Evolutionary conservation across 2,888 invertebrate genomes (phyloP).

Genomic region (Invenusta paracnida): DNA sequence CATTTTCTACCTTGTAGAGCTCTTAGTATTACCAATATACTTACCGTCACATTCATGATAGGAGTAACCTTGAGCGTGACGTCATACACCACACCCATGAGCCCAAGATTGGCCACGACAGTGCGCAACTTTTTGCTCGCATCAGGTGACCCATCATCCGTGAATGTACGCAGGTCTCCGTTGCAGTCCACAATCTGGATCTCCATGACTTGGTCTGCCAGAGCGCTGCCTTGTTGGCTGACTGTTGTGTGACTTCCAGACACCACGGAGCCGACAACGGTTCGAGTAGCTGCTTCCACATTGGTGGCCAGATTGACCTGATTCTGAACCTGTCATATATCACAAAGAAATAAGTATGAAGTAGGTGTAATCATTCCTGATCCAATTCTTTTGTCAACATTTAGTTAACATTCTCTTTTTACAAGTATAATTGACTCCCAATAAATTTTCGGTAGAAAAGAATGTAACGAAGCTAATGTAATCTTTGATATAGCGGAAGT

Average conservation of each 20-base stretch:
- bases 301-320: slow-evolving; percentile 28
- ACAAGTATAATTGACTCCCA: no score
- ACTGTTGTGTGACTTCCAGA: slow-evolving; percentile 24
- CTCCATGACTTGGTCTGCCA: slow-evolving; percentile 34
- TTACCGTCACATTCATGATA: not conserved
- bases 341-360: no score
- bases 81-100: slow-evolving; percentile 40
- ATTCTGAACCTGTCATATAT: slow-evolving; percentile 29
- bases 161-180: slow-evolving; percentile 19
- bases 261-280: slow-evolving; percentile 31
- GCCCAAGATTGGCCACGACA: slow-evolving; percentile 28
- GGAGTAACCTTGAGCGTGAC: slow-evolving; percentile 27
- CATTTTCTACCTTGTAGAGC: no score
- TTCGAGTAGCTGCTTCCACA: not conserved
- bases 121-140: not conserved
- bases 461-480: no score
- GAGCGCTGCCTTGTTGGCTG: not conserved
- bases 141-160: not conserved
- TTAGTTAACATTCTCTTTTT: no score
- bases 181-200: slow-evolving; percentile 27
- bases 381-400: no score
- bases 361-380: no score
- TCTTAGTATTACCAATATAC: no score
- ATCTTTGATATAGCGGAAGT: no score
- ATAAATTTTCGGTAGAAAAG: no score